phyloP scores from a whole-genome alignment of 2,797 vertebrate genomes.

The Pagetopsis macropterus region DNA sequence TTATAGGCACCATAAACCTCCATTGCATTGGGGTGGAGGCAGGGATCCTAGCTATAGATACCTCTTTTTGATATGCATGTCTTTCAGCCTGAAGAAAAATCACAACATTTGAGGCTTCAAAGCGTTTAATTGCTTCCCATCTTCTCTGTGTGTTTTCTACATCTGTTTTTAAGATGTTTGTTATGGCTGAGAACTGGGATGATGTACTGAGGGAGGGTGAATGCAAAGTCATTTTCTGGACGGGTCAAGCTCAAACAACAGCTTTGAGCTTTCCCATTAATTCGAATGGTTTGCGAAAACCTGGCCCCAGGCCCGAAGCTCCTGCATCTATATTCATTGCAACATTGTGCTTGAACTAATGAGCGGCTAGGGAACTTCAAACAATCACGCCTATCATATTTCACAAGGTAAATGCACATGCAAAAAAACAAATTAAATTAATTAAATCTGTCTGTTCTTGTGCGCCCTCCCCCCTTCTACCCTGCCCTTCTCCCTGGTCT shows the following conservation, averaged over 20 bases:
- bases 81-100: constrained; percentile 18
- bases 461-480: constrained; percentile 15
- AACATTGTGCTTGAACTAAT: constrained; percentile 70
- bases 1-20: not conserved
- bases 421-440: constrained; percentile 68
- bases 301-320: constrained; percentile 53
- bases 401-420: constrained; percentile 65
- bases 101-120: constrained; percentile 14
- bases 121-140: constrained; percentile 44
- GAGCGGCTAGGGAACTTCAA: constrained; percentile 70
- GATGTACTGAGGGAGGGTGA: constrained; percentile 28
- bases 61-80: constrained; percentile 37
- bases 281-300: constrained; percentile 64
- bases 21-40: not conserved
- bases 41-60: not conserved
- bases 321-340: constrained; percentile 72
- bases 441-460: constrained; percentile 66
- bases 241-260: constrained; percentile 52
- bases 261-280: constrained; percentile 64
- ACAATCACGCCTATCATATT: constrained; percentile 73
- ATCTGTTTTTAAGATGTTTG: constrained; percentile 16
- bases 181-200: constrained; percentile 26
- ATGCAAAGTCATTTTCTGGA: constrained; percentile 59
- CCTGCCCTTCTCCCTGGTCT: constrained; percentile 20
- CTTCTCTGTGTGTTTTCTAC: not conserved